Conservation (phyloP, 2,888 invertebrate genomes). For the Campoplex nolae region DNA sequence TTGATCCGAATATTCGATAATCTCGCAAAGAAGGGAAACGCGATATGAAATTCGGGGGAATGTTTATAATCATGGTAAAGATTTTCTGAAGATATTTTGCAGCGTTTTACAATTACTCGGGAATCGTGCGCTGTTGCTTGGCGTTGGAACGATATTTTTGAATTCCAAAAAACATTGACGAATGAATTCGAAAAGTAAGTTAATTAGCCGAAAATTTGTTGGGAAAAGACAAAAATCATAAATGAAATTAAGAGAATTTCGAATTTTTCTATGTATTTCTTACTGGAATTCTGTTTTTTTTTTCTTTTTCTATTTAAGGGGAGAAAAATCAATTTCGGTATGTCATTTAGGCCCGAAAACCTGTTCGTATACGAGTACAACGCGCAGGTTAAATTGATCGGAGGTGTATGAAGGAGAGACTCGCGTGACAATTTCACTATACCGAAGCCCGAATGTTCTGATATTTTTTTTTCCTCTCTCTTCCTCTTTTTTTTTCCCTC, state of each 20-base stretch:
- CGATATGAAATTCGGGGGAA: too few relatives aligned
- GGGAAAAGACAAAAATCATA: not conserved
- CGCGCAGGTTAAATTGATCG: slow-evolving; percentile 15
- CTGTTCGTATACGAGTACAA: slow-evolving; percentile 26
- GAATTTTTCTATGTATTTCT: too few relatives aligned
- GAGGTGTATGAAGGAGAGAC: slow-evolving; percentile 41
- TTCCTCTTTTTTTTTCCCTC: slow-evolving; percentile 45
- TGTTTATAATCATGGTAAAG: too few relatives aligned
- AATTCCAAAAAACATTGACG: not conserved
- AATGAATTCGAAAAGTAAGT: not conserved
- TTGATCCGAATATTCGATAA: not conserved
- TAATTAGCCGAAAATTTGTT: not conserved
- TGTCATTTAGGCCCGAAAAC: slow-evolving; percentile 9
- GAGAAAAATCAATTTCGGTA: slow-evolving; percentile 28
- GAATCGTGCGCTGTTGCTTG: too few relatives aligned
- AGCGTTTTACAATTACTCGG: too few relatives aligned
- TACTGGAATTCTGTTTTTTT: not conserved
- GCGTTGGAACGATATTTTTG: too few relatives aligned
- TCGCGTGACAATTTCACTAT: slow-evolving; percentile 62
- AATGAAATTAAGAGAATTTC: not conserved
- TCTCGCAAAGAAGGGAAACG: not conserved
- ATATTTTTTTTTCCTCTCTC: slow-evolving; percentile 34
- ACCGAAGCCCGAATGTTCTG: slow-evolving; percentile 44
- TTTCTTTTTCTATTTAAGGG: not conserved
- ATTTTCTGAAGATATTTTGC: too few relatives aligned